Evolutionary conservation across 2,888 invertebrate genomes (phyloP).

Genomic region (Eupithecia subfuscata): DNA sequence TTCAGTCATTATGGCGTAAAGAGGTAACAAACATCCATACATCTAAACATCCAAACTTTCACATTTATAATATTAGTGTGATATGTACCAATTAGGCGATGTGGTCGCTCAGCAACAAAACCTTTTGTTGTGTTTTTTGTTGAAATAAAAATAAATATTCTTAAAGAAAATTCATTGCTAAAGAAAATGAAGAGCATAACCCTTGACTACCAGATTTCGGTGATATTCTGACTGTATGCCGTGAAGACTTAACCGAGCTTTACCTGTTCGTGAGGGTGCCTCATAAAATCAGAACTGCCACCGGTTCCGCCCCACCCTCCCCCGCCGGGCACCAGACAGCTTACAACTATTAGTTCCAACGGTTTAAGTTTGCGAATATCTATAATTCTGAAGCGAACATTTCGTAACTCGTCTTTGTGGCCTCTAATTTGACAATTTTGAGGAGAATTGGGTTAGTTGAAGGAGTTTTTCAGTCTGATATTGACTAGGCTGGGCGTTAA

Average conservation of each 20-base stretch:
- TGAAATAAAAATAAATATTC: too few species aligned
- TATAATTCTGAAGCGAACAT: slow-evolving; percentile 15
- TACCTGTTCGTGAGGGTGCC: slow-evolving; percentile 43
- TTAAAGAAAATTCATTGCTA: too few species aligned
- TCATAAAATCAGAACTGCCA: slow-evolving; percentile 46
- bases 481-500: not conserved
- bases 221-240: not conserved
- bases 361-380: slow-evolving; percentile 15
- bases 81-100: too few species aligned
- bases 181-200: not conserved
- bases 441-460: not conserved
- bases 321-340: slow-evolving; percentile 32
- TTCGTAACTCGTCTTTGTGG: not conserved
- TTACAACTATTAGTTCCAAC: slow-evolving; percentile 23
- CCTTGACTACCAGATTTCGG: not conserved
- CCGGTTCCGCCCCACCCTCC: slow-evolving; percentile 40
- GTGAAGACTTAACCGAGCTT: slow-evolving; percentile 7
- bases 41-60: too few species aligned
- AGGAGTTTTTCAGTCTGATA: not conserved
- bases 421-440: not conserved
- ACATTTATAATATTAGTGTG: too few species aligned
- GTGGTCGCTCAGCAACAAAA: too few species aligned
- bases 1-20: too few species aligned
- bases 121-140: too few species aligned
- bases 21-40: too few species aligned